These are phyloP conservation scores for Plectropomus leopardus DNA, from an alignment of 2,113 vertebrate genomes.

Conservation along the genomic window DNA sequence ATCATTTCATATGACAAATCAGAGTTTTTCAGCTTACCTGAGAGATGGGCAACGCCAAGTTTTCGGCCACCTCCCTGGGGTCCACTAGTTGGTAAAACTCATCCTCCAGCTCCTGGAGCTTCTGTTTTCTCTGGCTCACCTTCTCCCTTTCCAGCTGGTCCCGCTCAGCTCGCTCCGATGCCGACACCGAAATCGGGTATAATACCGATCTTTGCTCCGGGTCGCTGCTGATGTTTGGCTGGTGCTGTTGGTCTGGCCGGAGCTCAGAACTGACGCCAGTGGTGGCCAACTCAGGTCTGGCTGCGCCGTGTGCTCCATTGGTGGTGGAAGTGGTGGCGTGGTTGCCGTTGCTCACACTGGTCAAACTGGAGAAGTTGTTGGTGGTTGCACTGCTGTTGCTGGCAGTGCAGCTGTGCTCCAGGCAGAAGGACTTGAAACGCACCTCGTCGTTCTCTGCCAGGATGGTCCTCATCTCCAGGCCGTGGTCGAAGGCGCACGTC, in stretches of 20 bases:
- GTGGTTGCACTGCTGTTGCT: constrained; percentile 24
- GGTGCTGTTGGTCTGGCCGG: constrained; percentile 71
- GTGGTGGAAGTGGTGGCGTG: constrained; percentile 24
- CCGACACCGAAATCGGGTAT: constrained; percentile 52
- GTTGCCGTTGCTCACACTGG: constrained; percentile 50
- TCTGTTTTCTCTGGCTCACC: constrained; percentile 94
- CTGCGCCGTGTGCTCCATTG: constrained; percentile 28
- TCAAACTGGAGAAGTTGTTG: constrained; percentile 29
- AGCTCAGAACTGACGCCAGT: background rate
- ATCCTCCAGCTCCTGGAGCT: constrained; percentile 96
- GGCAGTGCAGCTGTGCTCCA: constrained; percentile 92
- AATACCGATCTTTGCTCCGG: constrained; percentile 65
- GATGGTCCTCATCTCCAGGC: constrained; percentile 96
- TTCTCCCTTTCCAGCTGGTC: constrained; percentile 91
- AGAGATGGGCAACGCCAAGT: constrained; percentile 86
- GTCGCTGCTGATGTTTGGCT: constrained; percentile 37
- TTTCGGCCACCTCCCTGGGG: constrained; percentile 90
- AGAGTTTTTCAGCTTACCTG: constrained; percentile 57
- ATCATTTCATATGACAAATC: background rate
- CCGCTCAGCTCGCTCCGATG: constrained; percentile 79
- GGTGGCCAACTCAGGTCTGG: constrained; percentile 42
- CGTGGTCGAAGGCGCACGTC: constrained; percentile 97
- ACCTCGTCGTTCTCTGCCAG: constrained; percentile 97
- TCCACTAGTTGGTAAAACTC: constrained; percentile 95
- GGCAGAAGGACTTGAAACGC: constrained; percentile 98